Evolutionary conservation across 1,140 invertebrate genomes (phyloP), one percentile per base, ranked within the genome.

Genomic region (Ceratosolen fusciceps): DNA sequence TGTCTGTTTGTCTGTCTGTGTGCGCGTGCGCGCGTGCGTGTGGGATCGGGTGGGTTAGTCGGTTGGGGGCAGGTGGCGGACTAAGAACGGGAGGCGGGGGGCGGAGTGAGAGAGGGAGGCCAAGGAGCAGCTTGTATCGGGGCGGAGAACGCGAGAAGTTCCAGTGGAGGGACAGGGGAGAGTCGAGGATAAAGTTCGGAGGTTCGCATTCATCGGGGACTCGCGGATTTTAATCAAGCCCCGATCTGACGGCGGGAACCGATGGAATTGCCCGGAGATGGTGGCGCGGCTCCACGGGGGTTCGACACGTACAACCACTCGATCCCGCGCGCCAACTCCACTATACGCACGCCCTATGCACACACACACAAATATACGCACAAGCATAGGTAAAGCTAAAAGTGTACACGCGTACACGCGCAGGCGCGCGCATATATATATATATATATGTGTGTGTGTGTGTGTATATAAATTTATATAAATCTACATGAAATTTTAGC

Each of bases 201-300:
- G 85, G 85, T 89, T 88, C 85, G 85, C 87, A 88, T 88, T 83
- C 84, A 88, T 88, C 84, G 88, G 83, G 85, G 84, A 81, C 84
- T 87, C 86, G 88, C 87, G 88, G 88, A 88, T 90, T 90, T 90
- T 90, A 90, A 90, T 90, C 90, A 89, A 90, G 85, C 84, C 80
- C 83, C 85, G 87, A 89, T 89, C 88, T 87, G 86, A 87, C 84
- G 84, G 85, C 84, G 82, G 84, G 82, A 83, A 86, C 82, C 84
- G 84, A 86, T 83, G 88, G 86, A 86, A 88, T 88, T 86, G 84
- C 86, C 84, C 85, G 83, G 87, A 87, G 87, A 89, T 90, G 88
- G 89, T 90, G 88, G 88, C 85, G 83, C 84, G 85, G 83, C 89
- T 83, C 89, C 87, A 86, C 88, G 81, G 89, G 89, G 87, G 88